Percentiles rank a stretch among this genome's conserved stretches.
These are phyloP conservation scores for Acleris emargana DNA, from an alignment of 2,888 invertebrate genomes.

Conservation along the genomic window DNA sequence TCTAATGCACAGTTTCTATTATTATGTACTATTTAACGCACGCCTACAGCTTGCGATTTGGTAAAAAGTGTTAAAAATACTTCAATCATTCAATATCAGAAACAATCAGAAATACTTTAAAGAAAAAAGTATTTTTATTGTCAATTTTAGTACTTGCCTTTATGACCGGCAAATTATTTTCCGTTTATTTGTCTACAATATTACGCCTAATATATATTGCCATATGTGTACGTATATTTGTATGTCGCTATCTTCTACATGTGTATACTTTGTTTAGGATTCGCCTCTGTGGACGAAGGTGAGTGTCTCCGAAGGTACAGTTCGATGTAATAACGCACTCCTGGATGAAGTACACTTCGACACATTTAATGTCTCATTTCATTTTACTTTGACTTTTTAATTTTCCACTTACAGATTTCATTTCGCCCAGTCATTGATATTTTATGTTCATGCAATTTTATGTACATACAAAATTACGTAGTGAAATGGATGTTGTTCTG, in stretches of 20 bases:
- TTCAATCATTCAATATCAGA: too few species aligned
- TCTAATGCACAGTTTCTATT: too few species aligned
- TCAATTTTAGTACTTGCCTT: too few species aligned
- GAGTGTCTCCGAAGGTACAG: constrained; percentile 59
- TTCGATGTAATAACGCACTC: constrained; percentile 47
- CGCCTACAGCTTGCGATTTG: too few species aligned
- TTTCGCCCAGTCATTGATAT: constrained; percentile 14
- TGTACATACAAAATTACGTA: constrained; percentile 18
- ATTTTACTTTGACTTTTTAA: constrained; percentile 13
- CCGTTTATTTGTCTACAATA: too few species aligned
- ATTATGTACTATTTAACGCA: too few species aligned
- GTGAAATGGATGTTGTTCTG: constrained; percentile 7
- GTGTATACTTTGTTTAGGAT: constrained; percentile 67
- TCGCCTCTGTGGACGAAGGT: constrained; percentile 74
- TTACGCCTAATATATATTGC: background rate
- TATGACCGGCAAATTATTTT: too few species aligned
- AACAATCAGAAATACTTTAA: too few species aligned
- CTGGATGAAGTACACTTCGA: constrained; percentile 30
- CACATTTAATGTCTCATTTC: constrained; percentile 17
- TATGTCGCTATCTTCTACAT: constrained; percentile 37
- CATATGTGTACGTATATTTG: constrained; percentile 25
- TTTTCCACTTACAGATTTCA: constrained; percentile 23
- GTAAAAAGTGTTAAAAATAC: too few species aligned
- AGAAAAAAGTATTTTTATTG: too few species aligned
- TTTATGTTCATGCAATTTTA: constrained; percentile 5